phyloP scores from a whole-genome alignment of 2,888 invertebrate genomes.

The Lumbricus terrestris region DNA sequence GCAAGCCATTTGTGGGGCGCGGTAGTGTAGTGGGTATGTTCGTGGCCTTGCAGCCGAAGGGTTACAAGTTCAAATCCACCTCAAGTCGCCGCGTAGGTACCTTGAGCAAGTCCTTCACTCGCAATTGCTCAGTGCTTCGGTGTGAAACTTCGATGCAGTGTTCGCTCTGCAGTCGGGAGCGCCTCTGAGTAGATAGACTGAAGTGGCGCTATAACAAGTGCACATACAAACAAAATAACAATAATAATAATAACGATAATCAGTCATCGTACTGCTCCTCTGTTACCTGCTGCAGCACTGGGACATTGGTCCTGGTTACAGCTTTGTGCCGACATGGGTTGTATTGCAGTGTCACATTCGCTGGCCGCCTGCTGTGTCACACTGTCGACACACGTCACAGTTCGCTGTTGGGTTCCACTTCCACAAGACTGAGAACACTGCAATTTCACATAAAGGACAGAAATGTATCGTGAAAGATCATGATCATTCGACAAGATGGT shows the following conservation, averaged over 20 bases:
- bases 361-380: slow-evolving; percentile 50
- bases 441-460: slow-evolving; percentile 28
- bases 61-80: too few relatives aligned
- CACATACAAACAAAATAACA: too few relatives aligned
- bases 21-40: too few relatives aligned
- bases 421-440: slow-evolving; percentile 58
- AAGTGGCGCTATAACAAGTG: too few relatives aligned
- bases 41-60: too few relatives aligned
- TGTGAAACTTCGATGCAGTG: too few relatives aligned
- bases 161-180: too few relatives aligned
- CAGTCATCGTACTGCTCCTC: not conserved
- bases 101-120: too few relatives aligned
- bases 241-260: not conserved
- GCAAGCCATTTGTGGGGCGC: too few relatives aligned
- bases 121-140: too few relatives aligned
- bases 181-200: too few relatives aligned
- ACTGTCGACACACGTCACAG: slow-evolving; percentile 54
- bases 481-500: not conserved
- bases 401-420: slow-evolving; percentile 55
- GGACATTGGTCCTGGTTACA: slow-evolving; percentile 56
- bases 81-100: too few relatives aligned
- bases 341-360: slow-evolving; percentile 49
- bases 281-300: slow-evolving; percentile 32
- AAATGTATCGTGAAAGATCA: not conserved
- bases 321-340: slow-evolving; percentile 51